These are phyloP conservation scores for Aporophyla lueneburgensis DNA, from an alignment of 2,888 invertebrate genomes.

Conservation along the genomic window DNA sequence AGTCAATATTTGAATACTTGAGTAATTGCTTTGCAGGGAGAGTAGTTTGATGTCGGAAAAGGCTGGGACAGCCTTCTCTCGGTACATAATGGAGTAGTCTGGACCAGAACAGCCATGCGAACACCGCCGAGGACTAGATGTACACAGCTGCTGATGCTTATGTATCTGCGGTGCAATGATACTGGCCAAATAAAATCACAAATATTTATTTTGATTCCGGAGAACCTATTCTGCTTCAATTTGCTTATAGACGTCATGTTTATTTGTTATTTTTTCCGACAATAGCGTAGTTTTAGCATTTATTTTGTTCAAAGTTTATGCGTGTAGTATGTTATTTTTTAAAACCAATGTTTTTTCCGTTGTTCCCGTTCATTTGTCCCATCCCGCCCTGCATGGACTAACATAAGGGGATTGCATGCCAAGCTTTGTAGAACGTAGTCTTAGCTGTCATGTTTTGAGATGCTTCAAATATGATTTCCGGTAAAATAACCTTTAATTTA, in stretches of 20 bases:
- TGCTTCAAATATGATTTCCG: conserved; percentile 85
- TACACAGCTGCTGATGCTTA: conserved; percentile 80
- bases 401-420: conserved; percentile 86
- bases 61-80: conserved; percentile 90
- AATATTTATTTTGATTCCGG: conserved; percentile 89
- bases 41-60: conserved; percentile 75
- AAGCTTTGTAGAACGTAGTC: conserved; percentile 80
- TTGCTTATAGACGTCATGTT: conserved; percentile 90
- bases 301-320: conserved; percentile 83
- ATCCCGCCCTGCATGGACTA: conserved; percentile 86
- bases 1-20: conserved; percentile 80
- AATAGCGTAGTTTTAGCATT: conserved; percentile 84
- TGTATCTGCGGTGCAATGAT: conserved; percentile 86
- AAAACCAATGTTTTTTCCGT: conserved; percentile 90
- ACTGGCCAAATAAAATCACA: conserved; percentile 90
- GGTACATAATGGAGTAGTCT: conserved; percentile 76
- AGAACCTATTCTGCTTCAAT: conserved; percentile 91
- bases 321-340: conserved; percentile 88
- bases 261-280: conserved; percentile 85
- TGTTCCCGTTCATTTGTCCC: conserved; percentile 83
- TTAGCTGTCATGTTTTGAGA: conserved; percentile 80
- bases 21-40: conserved; percentile 86
- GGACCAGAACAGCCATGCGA: conserved; percentile 78
- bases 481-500: conserved; percentile 77
- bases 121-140: conserved; percentile 62